A percentile compares a stretch with the other conserved stretches of the same genome.
Evolutionary conservation across 2,797 vertebrate species (phyloP).

Genomic region (Eulemur rubriventer): DNA sequence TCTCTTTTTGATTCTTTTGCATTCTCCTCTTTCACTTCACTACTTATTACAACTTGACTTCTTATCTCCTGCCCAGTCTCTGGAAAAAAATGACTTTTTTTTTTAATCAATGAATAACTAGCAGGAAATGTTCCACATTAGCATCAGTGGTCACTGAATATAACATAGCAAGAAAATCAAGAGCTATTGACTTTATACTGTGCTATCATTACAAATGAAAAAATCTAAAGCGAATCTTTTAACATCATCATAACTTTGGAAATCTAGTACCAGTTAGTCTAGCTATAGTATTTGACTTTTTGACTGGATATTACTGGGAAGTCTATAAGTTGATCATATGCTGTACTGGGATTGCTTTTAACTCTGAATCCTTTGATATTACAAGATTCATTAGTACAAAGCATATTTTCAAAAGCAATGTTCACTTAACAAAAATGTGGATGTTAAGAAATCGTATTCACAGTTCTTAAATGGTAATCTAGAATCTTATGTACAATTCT

Average conservation of each 20-base stretch:
- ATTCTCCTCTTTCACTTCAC: conserved; percentile 69
- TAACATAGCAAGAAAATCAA: conserved; percentile 38
- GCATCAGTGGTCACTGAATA: conserved; percentile 29
- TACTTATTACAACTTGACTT: conserved; percentile 73
- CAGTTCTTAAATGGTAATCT: conserved; percentile 1
- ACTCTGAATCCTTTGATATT: conserved; percentile 17
- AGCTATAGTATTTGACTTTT: not conserved
- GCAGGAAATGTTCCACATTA: conserved; percentile 62
- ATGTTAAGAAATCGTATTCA: not conserved
- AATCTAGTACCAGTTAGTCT: not conserved
- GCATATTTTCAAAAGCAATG: conserved; percentile 44
- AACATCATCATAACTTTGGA: conserved; percentile 12
- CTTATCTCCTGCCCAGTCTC: conserved; percentile 68
- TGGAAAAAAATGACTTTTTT: conserved; percentile 45
- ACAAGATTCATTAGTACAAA: conserved; percentile 25
- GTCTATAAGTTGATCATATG: not conserved
- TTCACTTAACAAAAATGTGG: conserved; percentile 24
- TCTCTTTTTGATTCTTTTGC: conserved; percentile 59
- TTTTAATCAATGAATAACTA: conserved; percentile 69
- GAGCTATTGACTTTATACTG: conserved; percentile 16
- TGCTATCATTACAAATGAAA: not conserved
- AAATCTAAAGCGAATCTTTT: conserved; percentile 13
- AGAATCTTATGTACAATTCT: conserved; percentile 26
- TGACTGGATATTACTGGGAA: not conserved
- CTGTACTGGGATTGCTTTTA: conserved; percentile 13